Evolutionary conservation across 2,113 vertebrate species (phyloP).

Genomic region (Chloropsis hardwickii): DNA sequence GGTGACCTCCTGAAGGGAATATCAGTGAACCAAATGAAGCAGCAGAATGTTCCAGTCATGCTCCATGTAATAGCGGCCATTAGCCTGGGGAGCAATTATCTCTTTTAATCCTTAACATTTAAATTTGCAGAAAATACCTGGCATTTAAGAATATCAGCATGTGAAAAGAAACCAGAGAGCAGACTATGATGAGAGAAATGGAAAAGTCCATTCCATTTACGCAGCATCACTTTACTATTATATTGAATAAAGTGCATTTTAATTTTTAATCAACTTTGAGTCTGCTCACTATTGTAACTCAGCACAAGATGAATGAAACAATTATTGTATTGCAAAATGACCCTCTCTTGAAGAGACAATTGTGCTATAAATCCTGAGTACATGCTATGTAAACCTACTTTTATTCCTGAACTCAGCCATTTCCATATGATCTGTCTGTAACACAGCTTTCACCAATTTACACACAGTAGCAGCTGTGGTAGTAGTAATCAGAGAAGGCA

Average conservation of each 20-base stretch:
- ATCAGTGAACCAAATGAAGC: conserved; percentile 17
- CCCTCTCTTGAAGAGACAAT: conserved; percentile 13
- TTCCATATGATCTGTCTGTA: background rate
- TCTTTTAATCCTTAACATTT: conserved; percentile 39
- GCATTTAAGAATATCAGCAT: conserved; percentile 23
- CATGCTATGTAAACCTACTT: background rate
- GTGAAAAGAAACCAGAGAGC: conserved; percentile 22
- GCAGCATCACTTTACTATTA: background rate
- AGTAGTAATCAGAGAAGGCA: background rate
- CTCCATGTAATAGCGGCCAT: conserved; percentile 2
- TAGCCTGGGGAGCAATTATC: conserved; percentile 9
- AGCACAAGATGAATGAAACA: conserved; percentile 24
- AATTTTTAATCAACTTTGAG: conserved; percentile 49
- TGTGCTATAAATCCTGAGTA: conserved; percentile 20
- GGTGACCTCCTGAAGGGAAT: background rate
- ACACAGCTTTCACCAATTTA: background rate
- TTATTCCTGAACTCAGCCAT: background rate
- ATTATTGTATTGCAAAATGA: conserved; percentile 5
- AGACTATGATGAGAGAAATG: conserved; percentile 1
- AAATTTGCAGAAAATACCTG: background rate
- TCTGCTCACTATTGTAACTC: background rate
- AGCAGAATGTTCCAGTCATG: conserved; percentile 20
- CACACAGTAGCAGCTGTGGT: background rate
- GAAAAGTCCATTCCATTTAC: background rate
- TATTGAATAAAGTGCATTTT: conserved; percentile 32